Base-by-base conservation (phyloP, 2,113 vertebrate species). In the Sinocyclocheilus anshuiensis region DNA sequence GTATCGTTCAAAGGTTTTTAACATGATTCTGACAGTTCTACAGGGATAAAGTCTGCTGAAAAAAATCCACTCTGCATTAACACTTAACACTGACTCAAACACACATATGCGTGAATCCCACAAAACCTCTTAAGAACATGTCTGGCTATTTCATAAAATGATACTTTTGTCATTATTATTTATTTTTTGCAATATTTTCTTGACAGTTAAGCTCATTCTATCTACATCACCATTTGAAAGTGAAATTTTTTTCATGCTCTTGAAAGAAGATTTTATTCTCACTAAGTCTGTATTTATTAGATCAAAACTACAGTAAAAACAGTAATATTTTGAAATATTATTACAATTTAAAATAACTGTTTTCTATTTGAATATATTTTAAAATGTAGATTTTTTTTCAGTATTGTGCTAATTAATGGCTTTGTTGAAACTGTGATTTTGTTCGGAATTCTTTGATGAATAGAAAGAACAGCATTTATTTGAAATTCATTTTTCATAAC, bases 381-480 rank as follows among this genome's bases (percentile, higher is more conserved):
- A 12, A 74, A 74, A n/a, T 9, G 36, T 6, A 74, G 13, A 53
- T 53, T 53, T 53, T 4, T 4, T 16, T 53, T 53, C 13, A 53
- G 4, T 53, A 8, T 57, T 67, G 12, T 6, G 24, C 12, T 29
- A 12, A 13, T 26, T 65, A 13, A 65, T 65, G 15, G 16, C 6
- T 65, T 67, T 29, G 24, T 65, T 12, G 24, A 65, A 65, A 65
- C 4, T 4, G 10, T 63, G n/a, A 63, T 12, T 29, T 29, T 67
- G 26, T 29, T 67, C 63, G 29, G 24, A 67, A 67, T 29, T 29
- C 5, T 29, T 67, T 29, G 26, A 16, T 67, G 63, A 67, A 67
- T 29, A 67, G 63, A 67, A 67, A 67, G 24, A 67, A 65, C 12
- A 67, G 26, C 63, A 67, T 67, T 69, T 50, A 50, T 48, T 76